phyloP scores from a whole-genome alignment of 2,797 vertebrate species.

The Oreortyx pictus region DNA sequence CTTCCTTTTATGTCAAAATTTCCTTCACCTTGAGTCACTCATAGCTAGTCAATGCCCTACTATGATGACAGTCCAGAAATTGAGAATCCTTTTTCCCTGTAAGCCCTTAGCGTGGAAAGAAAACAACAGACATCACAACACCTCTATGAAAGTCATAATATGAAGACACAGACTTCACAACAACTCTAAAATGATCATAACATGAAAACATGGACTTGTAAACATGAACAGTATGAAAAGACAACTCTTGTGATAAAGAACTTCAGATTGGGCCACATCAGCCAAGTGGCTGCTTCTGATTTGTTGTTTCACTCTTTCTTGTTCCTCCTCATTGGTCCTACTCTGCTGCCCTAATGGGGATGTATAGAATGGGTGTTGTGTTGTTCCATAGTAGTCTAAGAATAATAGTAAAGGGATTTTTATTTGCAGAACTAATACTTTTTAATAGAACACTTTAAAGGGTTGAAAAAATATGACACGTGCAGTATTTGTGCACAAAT shows the following conservation, averaged over 20 bases:
- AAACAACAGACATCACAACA: too few relatives aligned
- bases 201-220: too few relatives aligned
- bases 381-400: not conserved
- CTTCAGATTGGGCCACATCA: too few relatives aligned
- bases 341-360: too few relatives aligned
- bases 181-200: too few relatives aligned
- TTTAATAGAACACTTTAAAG: not conserved
- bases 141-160: too few relatives aligned
- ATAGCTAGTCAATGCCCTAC: not conserved
- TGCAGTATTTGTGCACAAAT: not conserved
- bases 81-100: not conserved
- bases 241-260: too few relatives aligned
- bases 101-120: not conserved
- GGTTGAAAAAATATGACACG: not conserved
- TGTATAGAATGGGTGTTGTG: not conserved
- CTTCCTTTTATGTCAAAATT: not conserved
- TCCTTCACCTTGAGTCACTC: not conserved
- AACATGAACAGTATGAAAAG: too few relatives aligned
- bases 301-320: too few relatives aligned
- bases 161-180: too few relatives aligned
- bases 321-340: too few relatives aligned
- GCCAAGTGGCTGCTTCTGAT: too few relatives aligned
- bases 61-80: fast-evolving
- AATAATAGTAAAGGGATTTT: not conserved
- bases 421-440: not conserved